These are phyloP conservation scores for Chrysocyon brachyurus DNA, from an alignment of 2,797 vertebrate species.

Conservation along the genomic window DNA sequence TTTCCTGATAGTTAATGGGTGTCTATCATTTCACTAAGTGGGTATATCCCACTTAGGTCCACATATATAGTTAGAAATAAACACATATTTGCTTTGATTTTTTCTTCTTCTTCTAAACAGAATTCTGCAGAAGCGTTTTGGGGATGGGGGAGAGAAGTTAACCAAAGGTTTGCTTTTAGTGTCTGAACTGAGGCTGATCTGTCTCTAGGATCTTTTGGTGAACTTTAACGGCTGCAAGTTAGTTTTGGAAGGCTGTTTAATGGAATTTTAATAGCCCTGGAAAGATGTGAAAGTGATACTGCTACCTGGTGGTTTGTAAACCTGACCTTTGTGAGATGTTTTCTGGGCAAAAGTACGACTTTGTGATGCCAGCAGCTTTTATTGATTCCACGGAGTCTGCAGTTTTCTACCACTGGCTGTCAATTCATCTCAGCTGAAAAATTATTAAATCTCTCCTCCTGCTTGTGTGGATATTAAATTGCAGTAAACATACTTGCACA, in stretches of 20 bases:
- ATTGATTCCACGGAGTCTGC: slow-evolving; percentile 69
- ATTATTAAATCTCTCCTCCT: slow-evolving; percentile 80
- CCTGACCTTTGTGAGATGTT: slow-evolving; percentile 66
- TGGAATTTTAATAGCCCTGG: slow-evolving; percentile 79
- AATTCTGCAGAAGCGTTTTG: slow-evolving; percentile 47
- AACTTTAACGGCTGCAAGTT: slow-evolving; percentile 61
- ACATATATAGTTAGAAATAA: not conserved
- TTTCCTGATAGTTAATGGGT: not conserved
- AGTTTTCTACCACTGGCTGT: slow-evolving; percentile 75
- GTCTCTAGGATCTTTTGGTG: slow-evolving; percentile 75
- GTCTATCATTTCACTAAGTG: not conserved
- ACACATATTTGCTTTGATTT: slow-evolving; percentile 68
- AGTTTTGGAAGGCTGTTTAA: slow-evolving; percentile 69
- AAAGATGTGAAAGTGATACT: slow-evolving; percentile 66
- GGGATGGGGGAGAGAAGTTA: slow-evolving; percentile 71
- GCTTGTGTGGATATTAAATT: slow-evolving; percentile 73
- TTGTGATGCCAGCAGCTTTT: slow-evolving; percentile 75
- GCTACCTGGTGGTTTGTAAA: slow-evolving; percentile 83
- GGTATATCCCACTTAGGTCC: not conserved
- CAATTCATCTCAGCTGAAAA: slow-evolving; percentile 80
- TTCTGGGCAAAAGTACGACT: slow-evolving; percentile 77
- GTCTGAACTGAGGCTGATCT: slow-evolving; percentile 27
- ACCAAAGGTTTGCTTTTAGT: slow-evolving; percentile 48
- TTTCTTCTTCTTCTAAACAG: slow-evolving; percentile 59
- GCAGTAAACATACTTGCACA: slow-evolving; percentile 66